Conservation (phyloP, 1,140 invertebrate genomes). For the Mesaphorura yosii region DNA sequence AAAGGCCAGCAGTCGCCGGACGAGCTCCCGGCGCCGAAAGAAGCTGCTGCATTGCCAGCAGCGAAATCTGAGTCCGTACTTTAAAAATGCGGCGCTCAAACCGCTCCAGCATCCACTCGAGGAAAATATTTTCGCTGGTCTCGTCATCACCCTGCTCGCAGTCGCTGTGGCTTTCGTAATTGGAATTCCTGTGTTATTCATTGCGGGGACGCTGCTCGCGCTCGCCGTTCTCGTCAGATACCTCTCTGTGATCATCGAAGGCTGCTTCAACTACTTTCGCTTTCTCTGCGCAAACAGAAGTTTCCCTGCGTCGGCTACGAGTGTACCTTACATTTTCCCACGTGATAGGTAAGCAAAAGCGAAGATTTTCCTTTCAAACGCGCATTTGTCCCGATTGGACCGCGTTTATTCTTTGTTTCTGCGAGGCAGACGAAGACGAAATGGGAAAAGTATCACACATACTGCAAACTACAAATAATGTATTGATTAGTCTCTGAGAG, state of each 20-base stretch:
- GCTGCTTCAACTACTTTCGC: constrained; percentile 31
- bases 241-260: constrained; percentile 23
- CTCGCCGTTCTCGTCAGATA: constrained; percentile 30
- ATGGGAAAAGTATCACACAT: too few species aligned
- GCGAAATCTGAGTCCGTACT: too few species aligned
- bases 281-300: constrained; percentile 32
- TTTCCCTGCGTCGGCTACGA: constrained; percentile 1
- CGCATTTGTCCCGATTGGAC: too few species aligned
- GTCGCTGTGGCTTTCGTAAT: constrained; percentile 38
- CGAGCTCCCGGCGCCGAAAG: too few species aligned
- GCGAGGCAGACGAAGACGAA: too few species aligned
- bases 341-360: constrained; percentile 8
- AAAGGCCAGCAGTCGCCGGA: too few species aligned
- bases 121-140: constrained; percentile 37
- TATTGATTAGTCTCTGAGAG: too few species aligned
- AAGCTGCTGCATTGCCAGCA: too few species aligned
- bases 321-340: constrained; percentile 18
- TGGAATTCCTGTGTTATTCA: constrained; percentile 35
- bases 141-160: constrained; percentile 35
- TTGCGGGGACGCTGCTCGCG: constrained; percentile 31
- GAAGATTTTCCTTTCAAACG: constrained; percentile 33
- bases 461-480: too few species aligned
- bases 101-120: constrained; percentile 39
- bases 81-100: constrained; percentile 8
- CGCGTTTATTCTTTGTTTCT: too few species aligned